A percentile compares a stretch with the other conserved stretches of the same genome.
phyloP scores from a whole-genome alignment of 2,797 vertebrate genomes.

The Catamblyrhynchus diadema region DNA sequence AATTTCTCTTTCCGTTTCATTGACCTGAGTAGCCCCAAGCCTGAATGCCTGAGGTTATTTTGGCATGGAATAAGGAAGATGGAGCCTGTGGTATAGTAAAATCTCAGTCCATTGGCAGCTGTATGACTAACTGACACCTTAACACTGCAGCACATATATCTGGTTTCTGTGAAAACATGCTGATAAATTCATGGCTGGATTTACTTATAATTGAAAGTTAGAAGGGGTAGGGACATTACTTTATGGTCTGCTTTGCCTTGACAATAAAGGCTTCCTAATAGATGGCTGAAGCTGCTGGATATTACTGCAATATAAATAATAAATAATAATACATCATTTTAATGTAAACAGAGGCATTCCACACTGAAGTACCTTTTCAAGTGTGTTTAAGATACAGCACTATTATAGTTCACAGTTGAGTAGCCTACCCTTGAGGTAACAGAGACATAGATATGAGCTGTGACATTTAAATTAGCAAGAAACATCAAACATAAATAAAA shows the following conservation, averaged over 20 bases:
- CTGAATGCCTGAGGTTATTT: background rate
- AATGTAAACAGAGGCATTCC: slow-evolving; percentile 45
- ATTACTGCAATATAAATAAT: slow-evolving; percentile 45
- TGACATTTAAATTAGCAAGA: slow-evolving; percentile 57
- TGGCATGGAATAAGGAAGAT: background rate
- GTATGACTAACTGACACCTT: background rate
- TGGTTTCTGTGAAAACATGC: background rate
- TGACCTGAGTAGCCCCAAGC: background rate
- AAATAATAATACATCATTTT: slow-evolving; percentile 54
- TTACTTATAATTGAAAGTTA: slow-evolving; percentile 5
- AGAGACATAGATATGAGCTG: slow-evolving; percentile 42
- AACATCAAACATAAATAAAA: slow-evolving; percentile 57
- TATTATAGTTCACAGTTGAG: slow-evolving; percentile 51
- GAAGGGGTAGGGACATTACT: background rate
- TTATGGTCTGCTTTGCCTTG: slow-evolving; percentile 2
- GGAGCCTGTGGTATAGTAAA: background rate
- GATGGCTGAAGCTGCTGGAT: slow-evolving; percentile 4
- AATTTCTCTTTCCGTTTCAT: background rate
- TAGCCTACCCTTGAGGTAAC: slow-evolving; percentile 59
- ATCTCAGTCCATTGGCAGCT: background rate
- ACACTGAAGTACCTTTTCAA: background rate
- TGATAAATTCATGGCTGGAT: background rate
- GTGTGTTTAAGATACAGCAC: slow-evolving; percentile 10
- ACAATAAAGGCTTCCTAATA: slow-evolving; percentile 15
- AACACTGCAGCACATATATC: background rate